Base-by-base conservation (phyloP, 2,113 vertebrate species). In the Bubo blakistoni region DNA sequence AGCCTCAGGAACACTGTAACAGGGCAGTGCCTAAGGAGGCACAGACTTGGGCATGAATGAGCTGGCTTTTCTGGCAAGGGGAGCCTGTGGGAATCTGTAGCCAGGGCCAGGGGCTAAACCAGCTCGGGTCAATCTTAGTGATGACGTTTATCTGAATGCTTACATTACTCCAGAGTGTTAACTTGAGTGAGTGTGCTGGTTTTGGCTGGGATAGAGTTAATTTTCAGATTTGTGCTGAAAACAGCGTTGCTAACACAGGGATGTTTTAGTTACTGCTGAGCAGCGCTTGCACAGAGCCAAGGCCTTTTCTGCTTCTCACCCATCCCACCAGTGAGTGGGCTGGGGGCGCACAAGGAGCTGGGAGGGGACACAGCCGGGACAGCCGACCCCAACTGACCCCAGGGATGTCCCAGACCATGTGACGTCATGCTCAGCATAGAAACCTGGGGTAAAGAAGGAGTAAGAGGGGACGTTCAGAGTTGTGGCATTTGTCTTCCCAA, bases 381-480 rank as follows among this genome's bases (percentile, higher is more conserved):
- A 76, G 49, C 42, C 32, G 44, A 54, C 34, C 57, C n/a, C 3
- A 19, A 4, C 13, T n/a, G 30, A 29, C 36, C 69, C 6, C 19
- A 36, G 47, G 22, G 32, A 30, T n/a, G 13, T 58, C 6, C 19
- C 13, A n/a, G 1, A 15, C 18, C 42, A 7, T 15, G 6, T 5
- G 9, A 7, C 0, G 2, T 57, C 63, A 10, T 36, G 40, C 10
- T 66, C 67, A 46, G 32, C 5, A 20, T 6, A 7, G 25, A 58
- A 54, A 86, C 19, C 44, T 46, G 51, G 12, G 10, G 36, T 51
- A 42, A 32, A 73, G 29, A 9, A 30, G 38, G 24, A 57, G 10
- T 24, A 52, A 54, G 21, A 20, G 36, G 21, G 18, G 14, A 57
- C 0, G 0, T 34, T 58, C 0, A 2, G 65, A 42, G 17, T 12